Percentiles rank a stretch among this genome's conserved stretches.
Conservation (phyloP, 2,888 invertebrate genomes). For the Acheta domesticus region DNA sequence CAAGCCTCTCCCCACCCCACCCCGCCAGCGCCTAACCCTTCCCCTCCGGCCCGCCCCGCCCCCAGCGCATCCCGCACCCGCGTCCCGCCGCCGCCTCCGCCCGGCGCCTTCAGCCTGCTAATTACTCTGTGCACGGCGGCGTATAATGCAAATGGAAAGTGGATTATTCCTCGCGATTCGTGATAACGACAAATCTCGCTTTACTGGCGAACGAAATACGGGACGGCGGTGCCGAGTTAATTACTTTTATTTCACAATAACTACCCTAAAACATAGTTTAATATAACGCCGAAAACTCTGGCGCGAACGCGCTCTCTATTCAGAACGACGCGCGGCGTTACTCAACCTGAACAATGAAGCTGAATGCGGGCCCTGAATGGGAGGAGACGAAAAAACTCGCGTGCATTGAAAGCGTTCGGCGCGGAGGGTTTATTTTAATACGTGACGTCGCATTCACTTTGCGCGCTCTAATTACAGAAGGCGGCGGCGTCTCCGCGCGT, state of each 20-base stretch:
- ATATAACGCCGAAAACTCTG: neutral
- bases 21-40: too few relatives aligned
- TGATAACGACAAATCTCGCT: conserved; percentile 11
- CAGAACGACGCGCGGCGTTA: neutral
- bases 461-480: too few relatives aligned
- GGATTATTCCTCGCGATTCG: conserved; percentile 18
- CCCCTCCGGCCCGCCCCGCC: too few relatives aligned
- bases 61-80: too few relatives aligned
- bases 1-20: too few relatives aligned
- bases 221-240: conserved; percentile 1
- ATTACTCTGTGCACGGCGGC: conserved; percentile 18
- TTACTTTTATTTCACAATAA: conserved; percentile 18
- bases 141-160: conserved; percentile 18
- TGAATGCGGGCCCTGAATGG: neutral
- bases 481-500: too few relatives aligned
- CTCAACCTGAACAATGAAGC: neutral
- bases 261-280: conserved; percentile 1
- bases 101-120: neutral
- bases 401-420: too few relatives aligned
- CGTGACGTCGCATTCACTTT: too few relatives aligned
- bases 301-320: neutral
- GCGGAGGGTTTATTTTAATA: too few relatives aligned
- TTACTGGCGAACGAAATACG: neutral
- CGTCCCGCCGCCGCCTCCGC: neutral
- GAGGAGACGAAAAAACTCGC: too few relatives aligned